A percentile compares a stretch with the other conserved stretches of the same genome.
Conservation (phyloP, 2,888 invertebrate genomes). For the Euclidia mi region DNA sequence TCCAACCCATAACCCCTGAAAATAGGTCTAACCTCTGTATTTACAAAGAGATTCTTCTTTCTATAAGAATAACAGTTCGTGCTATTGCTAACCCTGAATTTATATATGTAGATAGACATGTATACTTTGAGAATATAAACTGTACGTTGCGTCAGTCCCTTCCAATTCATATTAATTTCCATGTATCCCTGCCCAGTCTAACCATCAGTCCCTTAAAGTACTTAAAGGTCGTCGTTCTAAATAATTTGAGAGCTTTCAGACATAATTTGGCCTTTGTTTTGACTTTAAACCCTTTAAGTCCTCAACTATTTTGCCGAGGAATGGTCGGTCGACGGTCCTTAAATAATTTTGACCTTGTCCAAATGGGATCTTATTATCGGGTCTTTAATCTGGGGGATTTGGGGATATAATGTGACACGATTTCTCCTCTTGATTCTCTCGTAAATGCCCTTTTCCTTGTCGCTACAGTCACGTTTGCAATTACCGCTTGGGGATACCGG, state of each 20-base stretch:
- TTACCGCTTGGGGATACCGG: slow-evolving; percentile 36
- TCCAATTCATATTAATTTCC: slow-evolving; percentile 42
- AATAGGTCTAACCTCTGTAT: background rate
- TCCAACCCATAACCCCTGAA: slow-evolving; percentile 5
- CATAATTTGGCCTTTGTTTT: slow-evolving; percentile 41
- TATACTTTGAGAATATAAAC: no score
- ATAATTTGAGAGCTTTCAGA: slow-evolving; percentile 35
- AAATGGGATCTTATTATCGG: slow-evolving; percentile 18
- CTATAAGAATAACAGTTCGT: background rate
- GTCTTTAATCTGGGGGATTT: slow-evolving; percentile 26
- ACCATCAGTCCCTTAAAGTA: slow-evolving; percentile 31
- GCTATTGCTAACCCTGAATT: no score
- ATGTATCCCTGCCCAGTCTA: slow-evolving; percentile 22
- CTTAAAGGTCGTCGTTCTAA: slow-evolving; percentile 22
- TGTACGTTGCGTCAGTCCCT: slow-evolving; percentile 25
- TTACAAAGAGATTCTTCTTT: background rate
- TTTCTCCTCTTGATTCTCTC: slow-evolving; percentile 19
- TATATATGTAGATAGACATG: no score
- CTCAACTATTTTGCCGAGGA: slow-evolving; percentile 31
- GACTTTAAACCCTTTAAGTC: slow-evolving; percentile 29
- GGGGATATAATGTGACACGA: slow-evolving; percentile 25
- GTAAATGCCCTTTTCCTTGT: slow-evolving; percentile 16
- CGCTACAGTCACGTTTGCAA: slow-evolving; percentile 51
- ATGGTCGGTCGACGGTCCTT: slow-evolving; percentile 9
- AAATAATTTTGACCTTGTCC: slow-evolving; percentile 29